Percentiles rank a stretch among this genome's conserved stretches.
These are phyloP conservation scores for Papilio gigon DNA, from an alignment of 2,888 invertebrate genomes.

Conservation along the genomic window DNA sequence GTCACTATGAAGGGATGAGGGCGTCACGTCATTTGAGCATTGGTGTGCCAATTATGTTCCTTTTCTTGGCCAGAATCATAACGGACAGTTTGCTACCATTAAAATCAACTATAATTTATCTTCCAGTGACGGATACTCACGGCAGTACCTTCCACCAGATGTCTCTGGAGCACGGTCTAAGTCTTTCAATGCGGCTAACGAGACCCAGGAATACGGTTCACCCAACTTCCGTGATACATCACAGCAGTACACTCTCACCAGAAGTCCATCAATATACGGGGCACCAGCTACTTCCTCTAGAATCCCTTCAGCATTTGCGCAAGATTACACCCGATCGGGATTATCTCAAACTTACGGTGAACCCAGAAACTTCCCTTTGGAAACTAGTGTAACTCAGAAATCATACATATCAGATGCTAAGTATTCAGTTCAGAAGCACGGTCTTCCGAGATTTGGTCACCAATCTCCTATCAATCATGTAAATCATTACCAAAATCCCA, in stretches of 20 bases:
- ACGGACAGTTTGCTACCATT: not conserved
- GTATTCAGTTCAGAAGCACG: constrained; percentile 55
- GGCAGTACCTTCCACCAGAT: constrained; percentile 53
- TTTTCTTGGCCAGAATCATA: not conserved
- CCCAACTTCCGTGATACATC: constrained; percentile 46
- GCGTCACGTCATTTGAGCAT: not conserved
- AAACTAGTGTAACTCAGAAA: constrained; percentile 47
- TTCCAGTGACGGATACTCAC: constrained; percentile 64
- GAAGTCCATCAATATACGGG: constrained; percentile 19
- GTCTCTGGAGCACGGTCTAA: constrained; percentile 33
- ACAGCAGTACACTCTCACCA: constrained; percentile 46
- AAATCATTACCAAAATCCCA: not conserved
- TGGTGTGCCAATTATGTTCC: too few species aligned
- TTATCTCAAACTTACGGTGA: constrained; percentile 53
- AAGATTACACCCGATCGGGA: constrained; percentile 51
- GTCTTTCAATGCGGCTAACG: not conserved
- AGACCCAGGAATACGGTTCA: constrained; percentile 20
- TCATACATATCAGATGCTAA: not conserved
- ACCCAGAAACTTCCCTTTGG: constrained; percentile 48
- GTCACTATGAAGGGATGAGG: too few species aligned
- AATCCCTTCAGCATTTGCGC: constrained; percentile 43
- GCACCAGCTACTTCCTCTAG: constrained; percentile 41
- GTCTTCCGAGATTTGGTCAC: constrained; percentile 36
- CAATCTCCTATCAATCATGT: not conserved
- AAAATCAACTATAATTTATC: not conserved